Base-by-base conservation (phyloP, 2,113 vertebrate genomes). In the Chaetodon trifascialis region DNA sequence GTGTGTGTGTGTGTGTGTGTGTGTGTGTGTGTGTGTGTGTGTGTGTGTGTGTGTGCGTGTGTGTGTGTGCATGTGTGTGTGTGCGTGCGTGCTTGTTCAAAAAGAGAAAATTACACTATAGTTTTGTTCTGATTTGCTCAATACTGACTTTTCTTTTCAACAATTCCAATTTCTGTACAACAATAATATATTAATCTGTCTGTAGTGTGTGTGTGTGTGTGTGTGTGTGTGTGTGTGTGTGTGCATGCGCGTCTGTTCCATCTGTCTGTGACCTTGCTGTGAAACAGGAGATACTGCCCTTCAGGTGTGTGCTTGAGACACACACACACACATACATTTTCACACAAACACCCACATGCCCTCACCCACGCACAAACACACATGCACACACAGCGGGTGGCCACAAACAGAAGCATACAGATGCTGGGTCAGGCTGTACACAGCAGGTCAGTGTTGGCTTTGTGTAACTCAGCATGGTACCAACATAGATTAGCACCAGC, bases 351-450 rank as follows among this genome's bases (percentile, higher is more conserved):
- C 52, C 56, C 65, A 63, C 70, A 76, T 10, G 11, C 76, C n/a
- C n/a, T 47, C 68, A 60, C 52, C 5, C 58, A 63, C 44, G 63
- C 42, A 47, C 21, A 46, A 40, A 47, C 34, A 47, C 34, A 68
- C 42, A 30, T 30, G 12, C 63, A 76, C 63, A 52, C 83, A 79
- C 86, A 88, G 87, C 68, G 56, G 88, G 89, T 64, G 85, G 85
- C 67, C 75, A 75, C 87, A 92, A 92, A 89, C 94, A 93, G 78
- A 83, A 73, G 82, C 85, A 73, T 78, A 86, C 92, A 91, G 92
- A 94, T 91, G 91, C 89, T 67, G 60, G 95, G 92, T 92, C 93
- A 94, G 84, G 74, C 84, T 59, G 87, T 73, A 84, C 88, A 85
- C 90, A 89, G 84, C 86, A 81, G 91, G 89, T 91, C 92, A 91